Conservation (phyloP, 2,797 vertebrate species). For the Ceyx erithaca region DNA sequence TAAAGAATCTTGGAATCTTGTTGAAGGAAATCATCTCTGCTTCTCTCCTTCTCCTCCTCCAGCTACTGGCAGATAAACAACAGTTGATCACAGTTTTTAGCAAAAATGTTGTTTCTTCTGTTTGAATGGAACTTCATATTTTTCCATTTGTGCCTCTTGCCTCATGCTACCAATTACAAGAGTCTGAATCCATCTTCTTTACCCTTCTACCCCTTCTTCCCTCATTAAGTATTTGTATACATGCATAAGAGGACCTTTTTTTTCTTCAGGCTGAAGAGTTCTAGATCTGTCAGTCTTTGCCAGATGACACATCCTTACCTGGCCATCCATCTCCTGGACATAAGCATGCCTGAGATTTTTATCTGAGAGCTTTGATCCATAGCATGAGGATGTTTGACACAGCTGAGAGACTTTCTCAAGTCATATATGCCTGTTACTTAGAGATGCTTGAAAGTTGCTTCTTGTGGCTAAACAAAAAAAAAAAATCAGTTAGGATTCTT, state of each 20-base stretch:
- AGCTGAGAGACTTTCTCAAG: not conserved
- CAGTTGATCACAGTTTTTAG: not conserved
- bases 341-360: not conserved
- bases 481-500: not conserved
- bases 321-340: not conserved
- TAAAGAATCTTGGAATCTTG: no score
- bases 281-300: not conserved
- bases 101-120: not conserved
- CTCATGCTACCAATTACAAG: not conserved
- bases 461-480: not conserved
- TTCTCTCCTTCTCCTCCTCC: no score
- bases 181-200: not conserved
- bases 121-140: not conserved
- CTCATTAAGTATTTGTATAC: not conserved
- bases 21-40: no score
- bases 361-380: not conserved
- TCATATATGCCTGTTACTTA: not conserved
- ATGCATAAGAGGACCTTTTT: not conserved
- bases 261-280: not conserved
- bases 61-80: no score
- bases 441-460: not conserved
- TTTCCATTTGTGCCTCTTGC: not conserved
- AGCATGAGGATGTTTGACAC: not conserved
- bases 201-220: rapidly evolving
- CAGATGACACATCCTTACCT: not conserved